Evolutionary conservation across 2,797 vertebrate genomes (phyloP), one percentile per base, ranked within the genome.

Genomic region (Phrynocephalus vlangalii): DNA sequence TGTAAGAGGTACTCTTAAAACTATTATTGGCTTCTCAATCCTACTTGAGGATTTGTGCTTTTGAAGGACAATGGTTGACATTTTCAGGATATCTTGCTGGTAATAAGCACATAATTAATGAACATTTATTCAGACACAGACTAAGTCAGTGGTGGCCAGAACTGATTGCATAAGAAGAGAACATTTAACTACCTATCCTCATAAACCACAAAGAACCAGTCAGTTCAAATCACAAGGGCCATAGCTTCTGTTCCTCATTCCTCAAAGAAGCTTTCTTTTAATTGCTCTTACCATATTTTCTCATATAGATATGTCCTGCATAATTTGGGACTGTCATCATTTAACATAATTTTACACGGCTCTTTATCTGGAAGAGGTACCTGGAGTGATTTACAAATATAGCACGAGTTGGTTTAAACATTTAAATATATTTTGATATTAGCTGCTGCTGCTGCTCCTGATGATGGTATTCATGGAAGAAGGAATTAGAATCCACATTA

Each of bases 61-160:
- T 86, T 79, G 22, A 70, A 80, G 18, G 30, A 22, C 50, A 9
- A 7, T 44, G 24, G 18, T 71, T 60, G 30, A 72, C 56, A 26
- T 73, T 38, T 63, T 11, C 16, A 71, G 15, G 20, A 71, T 15
- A 72, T 70, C 24, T 79, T 28, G 3, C 50, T 30, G 30, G 71
- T 52, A 80, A 72, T 30, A 79, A 60, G 67, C 50, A 60, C 16
- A 80, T 30, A 28, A 68, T 56, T 72, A 72, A 63, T 86, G 48
- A 80, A 80, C 56, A 80, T 86, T 80, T 26, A 80, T 63, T 80
- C 60, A 38, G 38, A 60, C 24, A 38, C 30, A 71, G 38, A n/a
- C 67, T 33, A 72, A 80, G 38, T 44, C 50, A 81, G n/a, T 79
- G 78, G 50, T 56, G 66, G 56, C 48, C 28, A 86, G 24, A 81